phyloP scores from a whole-genome alignment of 2,113 vertebrate species.

The Mesocricetus auratus region DNA sequence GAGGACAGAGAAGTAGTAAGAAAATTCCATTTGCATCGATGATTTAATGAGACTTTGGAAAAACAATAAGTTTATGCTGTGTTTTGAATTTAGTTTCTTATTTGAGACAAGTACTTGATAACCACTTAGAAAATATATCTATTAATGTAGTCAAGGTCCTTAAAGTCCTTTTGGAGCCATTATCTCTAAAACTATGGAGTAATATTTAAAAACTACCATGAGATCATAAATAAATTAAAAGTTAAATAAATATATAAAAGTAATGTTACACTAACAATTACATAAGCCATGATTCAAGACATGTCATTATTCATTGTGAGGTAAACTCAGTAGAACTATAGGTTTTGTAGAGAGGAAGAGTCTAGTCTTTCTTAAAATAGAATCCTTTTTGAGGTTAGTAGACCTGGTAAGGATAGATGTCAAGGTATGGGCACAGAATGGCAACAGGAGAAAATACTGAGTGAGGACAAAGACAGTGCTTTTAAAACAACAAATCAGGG shows the following conservation, averaged over 20 bases:
- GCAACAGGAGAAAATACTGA: neutral
- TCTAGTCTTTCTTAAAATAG: neutral
- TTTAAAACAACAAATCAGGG: neutral
- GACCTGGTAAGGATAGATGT: neutral
- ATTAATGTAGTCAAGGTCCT: conserved; percentile 20
- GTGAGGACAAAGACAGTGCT: conserved; percentile 16
- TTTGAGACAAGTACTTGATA: conserved; percentile 46
- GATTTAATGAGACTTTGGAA: conserved; percentile 60
- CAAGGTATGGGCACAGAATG: neutral
- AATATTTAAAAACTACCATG: neutral
- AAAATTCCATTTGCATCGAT: conserved; percentile 54
- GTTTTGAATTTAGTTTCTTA: conserved; percentile 52
- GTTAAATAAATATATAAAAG: conserved; percentile 14
- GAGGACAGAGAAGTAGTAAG: neutral
- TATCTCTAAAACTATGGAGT: conserved; percentile 14
- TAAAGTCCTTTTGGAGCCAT: neutral
- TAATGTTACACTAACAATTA: conserved; percentile 15
- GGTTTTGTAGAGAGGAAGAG: neutral
- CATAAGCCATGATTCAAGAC: neutral
- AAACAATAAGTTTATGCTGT: conserved; percentile 59
- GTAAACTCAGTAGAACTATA: neutral
- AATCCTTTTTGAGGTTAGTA: conserved; percentile 36
- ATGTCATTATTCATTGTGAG: neutral
- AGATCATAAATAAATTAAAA: conserved; percentile 19
- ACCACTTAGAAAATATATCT: conserved; percentile 32